Evolutionary conservation across 1,140 invertebrate genomes (phyloP), one percentile per base, ranked within the genome.

Genomic region (Drosophila nebulosa): DNA sequence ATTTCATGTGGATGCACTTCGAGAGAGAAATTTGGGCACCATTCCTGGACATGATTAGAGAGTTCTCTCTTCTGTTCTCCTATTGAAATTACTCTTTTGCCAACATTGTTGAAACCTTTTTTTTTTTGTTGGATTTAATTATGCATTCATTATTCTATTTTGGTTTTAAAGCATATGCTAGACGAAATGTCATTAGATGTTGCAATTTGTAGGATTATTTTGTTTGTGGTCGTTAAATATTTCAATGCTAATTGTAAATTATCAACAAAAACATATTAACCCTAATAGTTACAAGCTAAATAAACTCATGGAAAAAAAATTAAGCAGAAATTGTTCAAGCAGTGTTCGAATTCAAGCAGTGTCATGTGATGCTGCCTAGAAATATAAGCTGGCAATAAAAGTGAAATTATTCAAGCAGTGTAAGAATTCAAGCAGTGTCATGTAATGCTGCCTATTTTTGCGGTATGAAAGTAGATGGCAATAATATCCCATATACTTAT

Each of bases 61-160:
- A 6, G 7, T 3, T 6, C 16, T 18, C 14, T 18, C 39, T 9
- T 5, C 9, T 16, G 4, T 7, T 39, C 36, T 16, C 36, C 5
- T 39, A 18, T 18, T 14, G 1, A 18, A 42, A 42, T 16, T 6
- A 7, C 39, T 18, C 39, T 42, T 42, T 42, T 16, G 16, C 16
- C 16, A 46, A 42, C 39, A 18, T 46, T 46, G 39, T 42, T 42
- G 2, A 18, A 16, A 3, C 18, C 9, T 46, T n/a, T n/a, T n/a
- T n/a, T n/a, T n/a, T n/a, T n/a, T n/a, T n/a, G n/a, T n/a, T 5
- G 16, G 16, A 14, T 18, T 46, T 46, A 18, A 21, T 46, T 46
- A 46, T 46, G 39, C 16, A 46, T 46, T 46, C 39, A 46, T 46
- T 46, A 46, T 46, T 46, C 39, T 46, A 46, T 46, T 46, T 46